These are phyloP conservation scores for Selenia dentaria DNA, from an alignment of 2,888 invertebrate genomes.

Conservation along the genomic window DNA sequence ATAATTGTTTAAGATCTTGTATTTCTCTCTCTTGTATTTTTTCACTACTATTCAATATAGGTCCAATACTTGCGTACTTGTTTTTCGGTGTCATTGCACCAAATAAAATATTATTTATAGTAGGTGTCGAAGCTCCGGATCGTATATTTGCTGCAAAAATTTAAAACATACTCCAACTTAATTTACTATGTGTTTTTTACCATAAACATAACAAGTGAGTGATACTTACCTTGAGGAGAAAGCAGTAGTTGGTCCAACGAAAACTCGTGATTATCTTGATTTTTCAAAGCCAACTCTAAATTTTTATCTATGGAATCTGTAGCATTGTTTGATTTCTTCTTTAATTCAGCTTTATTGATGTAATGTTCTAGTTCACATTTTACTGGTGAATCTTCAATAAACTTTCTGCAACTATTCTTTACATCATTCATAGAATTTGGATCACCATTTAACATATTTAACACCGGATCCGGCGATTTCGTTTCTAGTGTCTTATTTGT, in stretches of 20 bases:
- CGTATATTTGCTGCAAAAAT: slow-evolving; percentile 25
- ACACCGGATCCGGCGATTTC: background rate
- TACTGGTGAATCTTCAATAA: slow-evolving; percentile 4
- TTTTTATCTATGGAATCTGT: slow-evolving; percentile 61
- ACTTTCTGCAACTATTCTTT: background rate
- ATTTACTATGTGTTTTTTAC: too few relatives aligned
- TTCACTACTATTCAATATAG: too few relatives aligned
- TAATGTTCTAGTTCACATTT: slow-evolving; percentile 27
- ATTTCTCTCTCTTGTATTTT: too few relatives aligned
- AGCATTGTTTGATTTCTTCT: slow-evolving; percentile 14
- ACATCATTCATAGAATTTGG: background rate
- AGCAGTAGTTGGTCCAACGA: slow-evolving; percentile 57
- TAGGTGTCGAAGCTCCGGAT: slow-evolving; percentile 61
- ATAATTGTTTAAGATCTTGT: slow-evolving; percentile 28
- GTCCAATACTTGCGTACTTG: background rate
- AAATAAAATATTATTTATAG: slow-evolving; percentile 67
- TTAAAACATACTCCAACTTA: too few relatives aligned
- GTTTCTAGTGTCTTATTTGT: background rate
- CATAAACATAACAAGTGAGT: too few relatives aligned
- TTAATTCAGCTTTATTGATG: slow-evolving; percentile 25
- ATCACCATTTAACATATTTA: background rate
- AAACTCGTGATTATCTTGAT: slow-evolving; percentile 48
- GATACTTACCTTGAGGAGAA: slow-evolving; percentile 57
- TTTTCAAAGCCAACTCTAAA: slow-evolving; percentile 59
- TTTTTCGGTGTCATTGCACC: slow-evolving; percentile 40